These are phyloP conservation scores for Scrobipalpa atriplicella DNA, from an alignment of 2,888 invertebrate species.

Conservation along the genomic window DNA sequence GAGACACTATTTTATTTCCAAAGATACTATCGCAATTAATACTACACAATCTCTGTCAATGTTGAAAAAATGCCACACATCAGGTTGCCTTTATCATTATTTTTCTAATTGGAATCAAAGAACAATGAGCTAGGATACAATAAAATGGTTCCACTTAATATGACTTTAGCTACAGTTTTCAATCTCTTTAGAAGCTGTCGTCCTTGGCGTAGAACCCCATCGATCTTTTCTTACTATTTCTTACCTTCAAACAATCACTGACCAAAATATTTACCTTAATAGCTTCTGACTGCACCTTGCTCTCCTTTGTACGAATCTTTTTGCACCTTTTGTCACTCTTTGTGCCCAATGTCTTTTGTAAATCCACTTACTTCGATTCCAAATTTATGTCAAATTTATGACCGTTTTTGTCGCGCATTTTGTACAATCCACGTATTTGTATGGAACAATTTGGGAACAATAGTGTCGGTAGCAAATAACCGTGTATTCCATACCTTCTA, in stretches of 20 bases:
- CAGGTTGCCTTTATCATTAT: no score
- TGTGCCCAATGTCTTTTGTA: constrained; percentile 2
- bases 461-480: not conserved
- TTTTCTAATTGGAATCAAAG: no score
- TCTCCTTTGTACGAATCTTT: constrained; percentile 4
- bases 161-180: not conserved
- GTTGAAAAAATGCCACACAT: no score
- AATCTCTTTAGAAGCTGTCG: not conserved
- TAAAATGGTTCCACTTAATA: not conserved
- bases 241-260: constrained; percentile 2
- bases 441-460: constrained; percentile 7
- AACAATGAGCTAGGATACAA: no score
- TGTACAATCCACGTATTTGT: constrained; percentile 2
- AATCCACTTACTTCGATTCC: constrained; percentile 5
- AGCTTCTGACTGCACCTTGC: constrained; percentile 22
- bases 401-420: constrained; percentile 2
- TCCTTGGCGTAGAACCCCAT: constrained; percentile 17
- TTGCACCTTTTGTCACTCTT: constrained; percentile 10
- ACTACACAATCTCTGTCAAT: no score
- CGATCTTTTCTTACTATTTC: not conserved
- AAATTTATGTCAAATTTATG: not conserved
- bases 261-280: constrained; percentile 28
- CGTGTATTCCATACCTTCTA: not conserved
- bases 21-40: no score
- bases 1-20: no score